A percentile compares a stretch with the other conserved stretches of the same genome.
Evolutionary conservation across 1,140 invertebrate species (phyloP).

Genomic region (Hycleus cichorii): DNA sequence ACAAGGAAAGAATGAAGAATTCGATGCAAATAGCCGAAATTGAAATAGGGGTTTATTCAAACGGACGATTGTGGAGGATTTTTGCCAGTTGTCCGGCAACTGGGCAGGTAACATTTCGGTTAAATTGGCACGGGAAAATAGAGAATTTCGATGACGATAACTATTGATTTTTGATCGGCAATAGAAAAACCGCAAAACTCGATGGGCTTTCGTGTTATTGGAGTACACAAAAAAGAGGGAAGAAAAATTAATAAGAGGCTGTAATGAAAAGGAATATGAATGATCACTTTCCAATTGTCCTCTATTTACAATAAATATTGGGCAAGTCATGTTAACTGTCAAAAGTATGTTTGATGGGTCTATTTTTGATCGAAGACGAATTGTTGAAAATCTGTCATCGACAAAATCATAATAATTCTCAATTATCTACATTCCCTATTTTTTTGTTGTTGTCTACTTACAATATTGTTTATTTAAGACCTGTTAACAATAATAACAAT

Average conservation of each 20-base stretch:
- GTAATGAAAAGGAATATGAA: slow-evolving; percentile 1
- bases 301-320: not conserved
- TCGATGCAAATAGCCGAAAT: slow-evolving; percentile 16
- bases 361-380: not conserved
- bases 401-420: too few species aligned
- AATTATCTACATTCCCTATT: too few species aligned
- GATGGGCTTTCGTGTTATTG: slow-evolving; percentile 7
- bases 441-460: too few species aligned
- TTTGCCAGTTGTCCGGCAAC: too few species aligned
- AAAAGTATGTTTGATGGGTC: slow-evolving; percentile 6
- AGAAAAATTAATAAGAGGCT: not conserved
- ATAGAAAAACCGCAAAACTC: not conserved
- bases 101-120: too few species aligned
- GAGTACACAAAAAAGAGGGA: not conserved
- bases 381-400: too few species aligned
- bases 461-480: too few species aligned
- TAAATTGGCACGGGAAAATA: too few species aligned
- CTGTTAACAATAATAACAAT: too few species aligned
- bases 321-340: slow-evolving; percentile 4
- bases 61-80: not conserved
- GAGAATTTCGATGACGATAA: too few species aligned
- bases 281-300: slow-evolving; percentile 10
- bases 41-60: slow-evolving; percentile 3
- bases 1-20: slow-evolving; percentile 1
- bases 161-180: too few species aligned